phyloP scores from a whole-genome alignment of 2,113 vertebrate species.

The Neopipo cinnamomea region DNA sequence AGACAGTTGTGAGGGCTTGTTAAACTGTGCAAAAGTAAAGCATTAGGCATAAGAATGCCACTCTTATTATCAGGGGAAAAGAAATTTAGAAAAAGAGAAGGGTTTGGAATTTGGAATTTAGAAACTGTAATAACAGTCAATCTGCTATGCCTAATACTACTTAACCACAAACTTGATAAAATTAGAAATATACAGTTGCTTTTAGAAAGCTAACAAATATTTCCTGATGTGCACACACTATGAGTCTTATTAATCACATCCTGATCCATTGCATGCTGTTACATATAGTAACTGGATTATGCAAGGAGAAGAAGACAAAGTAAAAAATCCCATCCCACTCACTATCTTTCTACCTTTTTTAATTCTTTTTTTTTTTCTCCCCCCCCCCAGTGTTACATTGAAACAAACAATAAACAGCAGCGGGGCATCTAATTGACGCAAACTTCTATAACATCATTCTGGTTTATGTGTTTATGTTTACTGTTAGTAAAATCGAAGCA shows the following conservation, averaged over 20 bases:
- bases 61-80: background rate
- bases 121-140: background rate
- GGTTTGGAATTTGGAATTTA: background rate
- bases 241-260: conserved; percentile 40
- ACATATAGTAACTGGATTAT: conserved; percentile 40
- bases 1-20: background rate
- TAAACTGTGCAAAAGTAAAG: background rate
- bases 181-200: background rate
- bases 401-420: background rate
- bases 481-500: background rate
- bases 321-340: background rate
- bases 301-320: background rate
- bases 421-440: background rate
- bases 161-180: conserved; percentile 17
- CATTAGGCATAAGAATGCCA: background rate
- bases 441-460: background rate
- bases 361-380: too few species aligned
- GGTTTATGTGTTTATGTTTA: background rate
- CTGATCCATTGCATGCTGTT: conserved; percentile 42
- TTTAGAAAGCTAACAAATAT: conserved; percentile 27
- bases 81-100: background rate
- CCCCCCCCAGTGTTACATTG: background rate
- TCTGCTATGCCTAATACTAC: background rate
- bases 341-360: background rate
- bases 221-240: conserved; percentile 15